A percentile compares a stretch with the other conserved stretches of the same genome.
These are phyloP conservation scores for Alloplasta piceator DNA, from an alignment of 2,888 invertebrate genomes.

Conservation along the genomic window DNA sequence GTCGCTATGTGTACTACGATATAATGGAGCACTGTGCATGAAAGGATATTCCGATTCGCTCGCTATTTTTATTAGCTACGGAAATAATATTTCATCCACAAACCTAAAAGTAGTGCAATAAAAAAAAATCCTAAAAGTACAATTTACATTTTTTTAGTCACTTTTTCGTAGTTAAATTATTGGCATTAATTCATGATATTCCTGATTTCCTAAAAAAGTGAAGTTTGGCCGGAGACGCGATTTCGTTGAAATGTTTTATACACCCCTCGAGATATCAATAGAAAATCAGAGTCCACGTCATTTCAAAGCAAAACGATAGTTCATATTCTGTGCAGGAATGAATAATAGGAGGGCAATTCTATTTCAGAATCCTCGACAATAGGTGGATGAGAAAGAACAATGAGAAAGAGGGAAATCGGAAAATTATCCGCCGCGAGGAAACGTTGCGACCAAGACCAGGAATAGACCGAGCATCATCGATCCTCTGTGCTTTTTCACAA, in stretches of 20 bases:
- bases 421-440: constrained; percentile 32
- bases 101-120: neutral
- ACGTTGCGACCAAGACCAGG: constrained; percentile 50
- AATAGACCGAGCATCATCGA: constrained; percentile 71
- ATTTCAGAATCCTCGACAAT: constrained; percentile 67
- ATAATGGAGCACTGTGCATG: no score
- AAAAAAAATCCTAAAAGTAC: neutral
- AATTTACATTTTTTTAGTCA: no score
- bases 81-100: neutral
- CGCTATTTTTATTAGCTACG: no score
- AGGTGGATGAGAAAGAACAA: constrained; percentile 54
- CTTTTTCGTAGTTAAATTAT: no score
- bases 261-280: no score
- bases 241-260: no score
- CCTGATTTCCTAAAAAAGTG: no score
- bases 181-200: no score
- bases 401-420: constrained; percentile 42
- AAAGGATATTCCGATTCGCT: no score
- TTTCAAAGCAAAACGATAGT: constrained; percentile 1
- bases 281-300: no score
- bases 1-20: no score
- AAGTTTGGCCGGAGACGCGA: no score
- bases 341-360: constrained; percentile 40
- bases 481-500: constrained; percentile 57
- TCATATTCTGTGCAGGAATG: constrained; percentile 12